Evolutionary conservation across 2,888 invertebrate species (phyloP).

Genomic region (Pemphredon lugubris): DNA sequence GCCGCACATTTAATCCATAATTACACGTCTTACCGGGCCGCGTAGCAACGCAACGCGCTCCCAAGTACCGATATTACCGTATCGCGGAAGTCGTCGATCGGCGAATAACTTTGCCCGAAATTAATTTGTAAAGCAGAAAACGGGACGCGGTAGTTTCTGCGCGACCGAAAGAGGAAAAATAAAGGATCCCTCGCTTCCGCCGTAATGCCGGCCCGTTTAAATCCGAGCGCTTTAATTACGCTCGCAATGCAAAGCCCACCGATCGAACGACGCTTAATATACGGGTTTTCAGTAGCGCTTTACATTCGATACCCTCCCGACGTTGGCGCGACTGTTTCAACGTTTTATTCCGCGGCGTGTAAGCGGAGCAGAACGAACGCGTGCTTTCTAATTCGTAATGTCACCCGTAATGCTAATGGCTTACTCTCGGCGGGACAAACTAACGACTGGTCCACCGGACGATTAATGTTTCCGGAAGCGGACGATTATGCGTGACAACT

Average conservation of each 20-base stretch:
- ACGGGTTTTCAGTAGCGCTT: constrained; percentile 37
- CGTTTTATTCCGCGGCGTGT: constrained; percentile 39
- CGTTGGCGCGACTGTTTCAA: constrained; percentile 14
- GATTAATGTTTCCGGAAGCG: constrained; percentile 66
- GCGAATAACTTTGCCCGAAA: constrained; percentile 28
- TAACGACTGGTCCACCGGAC: constrained; percentile 35
- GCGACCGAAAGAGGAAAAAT: not conserved
- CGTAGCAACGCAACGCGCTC: constrained; percentile 19
- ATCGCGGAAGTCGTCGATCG: constrained; percentile 42
- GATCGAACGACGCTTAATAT: constrained; percentile 6
- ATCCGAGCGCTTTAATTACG: constrained; percentile 50
- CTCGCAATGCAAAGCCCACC: not conserved
- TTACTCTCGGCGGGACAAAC: constrained; percentile 55
- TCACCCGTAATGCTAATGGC: constrained; percentile 63
- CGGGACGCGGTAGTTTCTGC: not conserved
- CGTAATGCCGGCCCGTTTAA: not conserved
- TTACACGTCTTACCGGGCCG: constrained; percentile 29
- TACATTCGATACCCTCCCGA: constrained; percentile 10
- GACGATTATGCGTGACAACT: constrained; percentile 51
- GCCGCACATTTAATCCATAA: constrained; percentile 36
- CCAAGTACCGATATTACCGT: not conserved
- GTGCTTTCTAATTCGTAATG: constrained; percentile 69
- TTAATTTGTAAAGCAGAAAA: not conserved
- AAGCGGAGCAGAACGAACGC: constrained; percentile 66
- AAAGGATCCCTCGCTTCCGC: too few species aligned